These are phyloP conservation scores for Meiosimyza platycephala DNA, from an alignment of 2,888 invertebrate species.

Conservation along the genomic window DNA sequence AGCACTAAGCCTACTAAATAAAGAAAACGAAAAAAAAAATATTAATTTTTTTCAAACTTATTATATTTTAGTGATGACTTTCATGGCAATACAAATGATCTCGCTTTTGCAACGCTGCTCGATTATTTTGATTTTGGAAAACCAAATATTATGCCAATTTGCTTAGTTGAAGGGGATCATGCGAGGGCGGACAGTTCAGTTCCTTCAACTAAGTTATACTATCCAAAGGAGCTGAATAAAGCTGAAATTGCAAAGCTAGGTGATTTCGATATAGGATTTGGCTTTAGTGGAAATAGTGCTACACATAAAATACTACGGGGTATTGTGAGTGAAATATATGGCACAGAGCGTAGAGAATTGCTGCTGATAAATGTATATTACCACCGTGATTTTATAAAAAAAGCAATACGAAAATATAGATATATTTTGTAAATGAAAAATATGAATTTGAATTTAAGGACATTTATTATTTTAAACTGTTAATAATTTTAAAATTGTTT, in stretches of 20 bases:
- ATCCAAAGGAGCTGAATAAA: too few relatives aligned
- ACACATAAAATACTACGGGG: not conserved
- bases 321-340: constrained; percentile 21
- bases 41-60: not conserved
- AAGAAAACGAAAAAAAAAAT: not conserved
- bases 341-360: constrained; percentile 34
- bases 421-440: constrained; percentile 31
- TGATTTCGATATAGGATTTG: not conserved
- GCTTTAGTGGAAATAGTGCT: not conserved
- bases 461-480: constrained; percentile 31
- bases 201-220: too few relatives aligned
- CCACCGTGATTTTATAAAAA: constrained; percentile 24
- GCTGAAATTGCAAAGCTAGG: not conserved
- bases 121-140: constrained; percentile 46
- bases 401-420: constrained; percentile 35
- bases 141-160: constrained; percentile 44
- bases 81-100: constrained; percentile 4
- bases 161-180: constrained; percentile 32
- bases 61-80: not conserved
- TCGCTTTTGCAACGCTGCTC: constrained; percentile 45
- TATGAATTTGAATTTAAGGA: not conserved
- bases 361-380: constrained; percentile 42
- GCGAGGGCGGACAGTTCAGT: too few relatives aligned
- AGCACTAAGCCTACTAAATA: not conserved
- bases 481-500: constrained; percentile 14